Conservation (phyloP, 2,113 vertebrate species). For the Caranx melampygus region DNA sequence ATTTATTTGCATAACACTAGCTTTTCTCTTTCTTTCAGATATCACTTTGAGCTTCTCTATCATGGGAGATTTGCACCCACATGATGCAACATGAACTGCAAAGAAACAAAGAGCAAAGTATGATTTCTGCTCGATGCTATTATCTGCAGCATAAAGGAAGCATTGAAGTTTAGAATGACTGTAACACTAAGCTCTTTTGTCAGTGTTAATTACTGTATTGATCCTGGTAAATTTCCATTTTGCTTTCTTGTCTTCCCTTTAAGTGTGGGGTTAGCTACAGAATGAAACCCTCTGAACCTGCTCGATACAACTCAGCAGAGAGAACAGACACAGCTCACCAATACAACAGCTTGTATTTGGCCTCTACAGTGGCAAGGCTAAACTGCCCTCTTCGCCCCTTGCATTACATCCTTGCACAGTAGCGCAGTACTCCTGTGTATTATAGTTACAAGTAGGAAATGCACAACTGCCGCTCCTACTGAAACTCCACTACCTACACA, state of each 20-base stretch:
- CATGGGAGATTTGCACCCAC: background rate
- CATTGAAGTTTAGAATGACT: background rate
- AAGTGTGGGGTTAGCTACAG: background rate
- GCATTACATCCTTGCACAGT: conserved; percentile 13
- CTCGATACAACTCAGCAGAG: conserved; percentile 1
- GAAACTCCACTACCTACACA: conserved; percentile 35
- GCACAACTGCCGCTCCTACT: background rate
- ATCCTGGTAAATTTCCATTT: conserved; percentile 33
- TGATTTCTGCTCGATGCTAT: background rate
- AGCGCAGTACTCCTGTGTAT: conserved; percentile 11
- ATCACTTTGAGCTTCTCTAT: background rate
- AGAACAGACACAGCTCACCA: conserved; percentile 1
- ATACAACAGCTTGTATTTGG: conserved; percentile 2
- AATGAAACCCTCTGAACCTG: background rate
- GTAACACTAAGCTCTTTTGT: conserved; percentile 20
- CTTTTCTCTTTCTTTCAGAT: background rate
- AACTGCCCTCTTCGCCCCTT: conserved; percentile 4
- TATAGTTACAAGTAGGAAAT: conserved; percentile 18
- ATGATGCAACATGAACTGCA: background rate
- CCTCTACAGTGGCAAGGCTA: conserved; percentile 16
- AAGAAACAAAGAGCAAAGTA: background rate
- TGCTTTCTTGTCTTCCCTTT: conserved; percentile 2
- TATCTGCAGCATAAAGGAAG: background rate
- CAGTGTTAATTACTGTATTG: conserved; percentile 39
- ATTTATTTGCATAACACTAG: background rate